Base-by-base conservation (phyloP, 2,113 vertebrate genomes). In the Neoarius graeffei region DNA sequence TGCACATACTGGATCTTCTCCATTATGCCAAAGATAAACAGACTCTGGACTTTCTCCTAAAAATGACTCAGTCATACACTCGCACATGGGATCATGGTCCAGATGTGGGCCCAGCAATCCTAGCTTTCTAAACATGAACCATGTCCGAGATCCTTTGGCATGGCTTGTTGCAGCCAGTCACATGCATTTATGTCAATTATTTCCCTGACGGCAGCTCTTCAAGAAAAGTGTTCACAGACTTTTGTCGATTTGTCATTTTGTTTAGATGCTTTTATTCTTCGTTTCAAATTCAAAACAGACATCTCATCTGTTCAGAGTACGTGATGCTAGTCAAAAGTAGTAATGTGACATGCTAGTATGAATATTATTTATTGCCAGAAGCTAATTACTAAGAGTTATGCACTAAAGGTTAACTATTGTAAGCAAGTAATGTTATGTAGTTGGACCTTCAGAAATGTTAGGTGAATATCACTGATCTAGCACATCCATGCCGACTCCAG, bases 161-260 rank as follows among this genome's bases (percentile, higher is more conserved):
- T 60, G 7, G 30, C 77, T 80, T 80, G n/a, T 30, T 20, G 1
- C 14, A 30, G 54, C 19, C 56, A 81, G 62, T 81, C 80, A 3
- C 19, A 25, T 82, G 30, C 19, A 82, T 11, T 81, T 60, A 23
- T 82, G 19, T 42, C 4, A 7, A 62, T 48, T 82, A 62, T 82
- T 48, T 48, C 20, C 56, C 19, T 30, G 54, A 59, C 20, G 54
- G 79, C 27, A 81, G 54, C 15, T 81, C 54, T 35, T 59, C 54
- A 3, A 59, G 54, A 59, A 81, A 81, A 81, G 17, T 81, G 79
- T 35, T 81, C 15, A 81, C 79, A 81, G 79, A 59, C 54, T 60
- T 81, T 30, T 3, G n/a, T 17, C 6, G 50, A 57, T 57, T 60
- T 62, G 4, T 59, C n/a, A 56, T 57, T 59, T 20, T 3, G n/a